These are phyloP conservation scores for Congeria kusceri DNA, from an alignment of 2,888 invertebrate species.

Conservation along the genomic window DNA sequence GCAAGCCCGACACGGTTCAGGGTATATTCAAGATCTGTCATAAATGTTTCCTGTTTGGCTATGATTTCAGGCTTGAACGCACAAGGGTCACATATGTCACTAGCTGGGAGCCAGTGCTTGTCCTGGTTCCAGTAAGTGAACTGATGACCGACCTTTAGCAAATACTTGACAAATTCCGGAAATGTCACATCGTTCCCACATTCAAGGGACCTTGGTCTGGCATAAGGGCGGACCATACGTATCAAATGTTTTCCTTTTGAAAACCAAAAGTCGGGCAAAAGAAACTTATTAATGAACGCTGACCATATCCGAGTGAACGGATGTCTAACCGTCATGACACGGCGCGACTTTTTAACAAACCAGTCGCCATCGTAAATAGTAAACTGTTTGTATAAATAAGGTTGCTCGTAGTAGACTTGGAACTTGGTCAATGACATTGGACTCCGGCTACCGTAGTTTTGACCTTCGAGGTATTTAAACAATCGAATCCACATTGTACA, in stretches of 20 bases:
- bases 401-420: conserved; percentile 31
- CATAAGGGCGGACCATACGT: conserved; percentile 15
- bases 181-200: conserved; percentile 74
- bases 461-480: conserved; percentile 64
- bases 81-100: conserved; percentile 70
- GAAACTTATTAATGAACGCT: conserved; percentile 72
- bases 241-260: conserved; percentile 55
- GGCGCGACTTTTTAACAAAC: conserved; percentile 38
- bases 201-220: conserved; percentile 12
- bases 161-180: conserved; percentile 65
- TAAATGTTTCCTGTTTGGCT: conserved; percentile 67
- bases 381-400: conserved; percentile 10
- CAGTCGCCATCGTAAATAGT: conserved; percentile 1
- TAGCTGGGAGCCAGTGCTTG: conserved; percentile 73
- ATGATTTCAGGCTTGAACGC: conserved; percentile 63
- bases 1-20: conserved; percentile 52
- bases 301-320: conserved; percentile 74
- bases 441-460: conserved; percentile 25
- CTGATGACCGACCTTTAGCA: conserved; percentile 37
- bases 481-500: conserved; percentile 72
- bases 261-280: conserved; percentile 73
- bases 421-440: conserved; percentile 59
- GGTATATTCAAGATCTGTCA: conserved; percentile 54
- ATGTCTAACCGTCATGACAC: conserved; percentile 67
- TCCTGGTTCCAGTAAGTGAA: conserved; percentile 31